Percentiles rank a stretch among this genome's conserved stretches.
These are phyloP conservation scores for Eudyptes chrysolophus DNA, from an alignment of 2,113 vertebrate genomes.

Conservation along the genomic window DNA sequence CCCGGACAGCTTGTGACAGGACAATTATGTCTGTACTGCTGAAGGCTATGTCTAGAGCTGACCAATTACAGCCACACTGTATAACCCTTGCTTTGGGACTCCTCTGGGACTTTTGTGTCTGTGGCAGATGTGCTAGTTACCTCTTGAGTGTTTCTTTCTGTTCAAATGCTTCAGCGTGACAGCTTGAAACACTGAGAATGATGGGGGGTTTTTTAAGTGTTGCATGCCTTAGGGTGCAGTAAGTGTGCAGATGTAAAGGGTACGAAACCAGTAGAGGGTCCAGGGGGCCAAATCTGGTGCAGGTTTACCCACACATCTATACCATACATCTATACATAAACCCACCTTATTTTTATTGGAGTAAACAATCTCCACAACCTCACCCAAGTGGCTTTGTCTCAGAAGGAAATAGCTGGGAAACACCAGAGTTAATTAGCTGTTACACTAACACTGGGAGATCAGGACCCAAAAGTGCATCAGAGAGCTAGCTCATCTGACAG, in stretches of 20 bases:
- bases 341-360: neutral
- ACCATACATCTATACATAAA: neutral
- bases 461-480: neutral
- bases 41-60: neutral
- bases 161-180: neutral
- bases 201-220: neutral
- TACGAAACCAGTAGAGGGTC: neutral
- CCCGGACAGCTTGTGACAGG: neutral
- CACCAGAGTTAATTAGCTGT: neutral
- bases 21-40: neutral
- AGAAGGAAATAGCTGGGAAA: neutral
- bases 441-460: neutral
- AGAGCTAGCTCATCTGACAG: neutral
- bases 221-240: neutral
- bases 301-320: neutral
- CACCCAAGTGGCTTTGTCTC: neutral
- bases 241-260: neutral
- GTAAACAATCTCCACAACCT: neutral
- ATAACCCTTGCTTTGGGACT: neutral
- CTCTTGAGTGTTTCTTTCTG: neutral
- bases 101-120: neutral
- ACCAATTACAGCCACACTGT: accelerated
- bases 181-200: neutral
- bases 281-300: neutral
- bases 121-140: neutral